Conservation (phyloP, 2,888 invertebrate genomes). For the Ennomos fuscantarius region DNA sequence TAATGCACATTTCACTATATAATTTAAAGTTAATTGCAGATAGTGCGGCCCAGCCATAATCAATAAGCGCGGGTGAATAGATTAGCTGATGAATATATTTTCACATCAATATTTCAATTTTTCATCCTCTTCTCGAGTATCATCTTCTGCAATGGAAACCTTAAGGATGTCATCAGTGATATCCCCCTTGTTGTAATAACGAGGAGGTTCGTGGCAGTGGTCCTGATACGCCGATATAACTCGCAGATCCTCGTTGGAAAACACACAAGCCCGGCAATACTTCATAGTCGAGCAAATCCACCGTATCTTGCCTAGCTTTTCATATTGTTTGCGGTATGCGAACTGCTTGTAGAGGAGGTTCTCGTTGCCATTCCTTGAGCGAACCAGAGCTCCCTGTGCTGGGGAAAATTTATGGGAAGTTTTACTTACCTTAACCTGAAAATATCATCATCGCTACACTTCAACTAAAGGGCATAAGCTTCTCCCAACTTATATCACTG, state of each 20-base stretch:
- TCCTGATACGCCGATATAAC: slow-evolving; percentile 49
- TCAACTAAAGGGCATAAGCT: too few species aligned
- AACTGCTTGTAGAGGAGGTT: slow-evolving; percentile 55
- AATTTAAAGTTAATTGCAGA: too few species aligned
- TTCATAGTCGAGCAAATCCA: slow-evolving; percentile 61
- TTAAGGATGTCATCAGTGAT: slow-evolving; percentile 3
- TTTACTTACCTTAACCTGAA: too few species aligned
- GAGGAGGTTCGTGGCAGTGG: slow-evolving; percentile 56
- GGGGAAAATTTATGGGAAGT: slow-evolving; percentile 7
- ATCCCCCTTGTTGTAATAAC: slow-evolving; percentile 44
- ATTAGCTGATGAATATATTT: too few species aligned
- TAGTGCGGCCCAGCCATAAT: too few species aligned
- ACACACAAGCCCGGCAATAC: slow-evolving; percentile 54
- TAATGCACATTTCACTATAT: too few species aligned
- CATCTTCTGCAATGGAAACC: slow-evolving; percentile 1
- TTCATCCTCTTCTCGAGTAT: not conserved
- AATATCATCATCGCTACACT: too few species aligned
- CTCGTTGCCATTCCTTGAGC: slow-evolving; percentile 57
- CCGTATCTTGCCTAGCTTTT: slow-evolving; percentile 41
- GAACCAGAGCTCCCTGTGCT: slow-evolving; percentile 50
- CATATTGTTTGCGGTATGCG: slow-evolving; percentile 55
- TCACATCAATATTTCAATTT: not conserved
- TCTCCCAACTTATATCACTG: too few species aligned
- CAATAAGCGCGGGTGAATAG: too few species aligned
- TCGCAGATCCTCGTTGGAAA: slow-evolving; percentile 45